These are phyloP conservation scores for Distichodus sexfasciatus DNA, from an alignment of 2,797 vertebrate species.

Conservation along the genomic window DNA sequence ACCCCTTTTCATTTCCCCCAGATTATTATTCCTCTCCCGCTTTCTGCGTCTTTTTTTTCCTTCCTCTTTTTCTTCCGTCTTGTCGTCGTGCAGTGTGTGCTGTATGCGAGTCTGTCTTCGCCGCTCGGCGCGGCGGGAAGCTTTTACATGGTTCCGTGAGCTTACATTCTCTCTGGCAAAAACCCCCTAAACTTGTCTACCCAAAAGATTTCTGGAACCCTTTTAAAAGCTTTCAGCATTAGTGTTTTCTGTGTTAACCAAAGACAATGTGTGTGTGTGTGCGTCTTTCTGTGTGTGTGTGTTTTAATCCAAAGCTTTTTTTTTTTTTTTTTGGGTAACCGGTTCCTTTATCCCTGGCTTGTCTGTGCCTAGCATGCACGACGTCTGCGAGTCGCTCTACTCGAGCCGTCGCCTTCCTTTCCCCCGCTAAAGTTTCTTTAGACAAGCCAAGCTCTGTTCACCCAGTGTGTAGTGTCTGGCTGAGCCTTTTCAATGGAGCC, in stretches of 20 bases:
- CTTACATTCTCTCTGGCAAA: constrained; percentile 3
- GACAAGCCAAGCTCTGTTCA: neutral
- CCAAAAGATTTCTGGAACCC: constrained; percentile 32
- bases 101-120: constrained; percentile 17
- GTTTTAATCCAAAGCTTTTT: neutral
- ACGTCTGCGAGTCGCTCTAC: constrained; percentile 42
- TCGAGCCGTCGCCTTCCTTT: constrained; percentile 51
- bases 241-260: constrained; percentile 23
- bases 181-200: neutral
- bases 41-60: constrained; percentile 17
- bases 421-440: constrained; percentile 17
- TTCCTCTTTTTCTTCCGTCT: constrained; percentile 11
- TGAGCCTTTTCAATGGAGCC: constrained; percentile 24
- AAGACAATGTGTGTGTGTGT: neutral
- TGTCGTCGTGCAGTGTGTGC: constrained; percentile 16
- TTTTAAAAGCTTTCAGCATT: constrained; percentile 50
- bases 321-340: constrained; percentile 23
- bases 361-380: constrained; percentile 27
- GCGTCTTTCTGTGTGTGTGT: neutral
- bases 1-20: constrained; percentile 33
- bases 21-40: constrained; percentile 25
- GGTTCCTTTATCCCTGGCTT: constrained; percentile 38
- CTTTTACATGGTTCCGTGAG: constrained; percentile 47
- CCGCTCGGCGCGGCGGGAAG: constrained; percentile 15
- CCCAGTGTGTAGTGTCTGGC: constrained; percentile 1